Conservation (phyloP, 1,140 invertebrate species). For the Magallana angulata region DNA sequence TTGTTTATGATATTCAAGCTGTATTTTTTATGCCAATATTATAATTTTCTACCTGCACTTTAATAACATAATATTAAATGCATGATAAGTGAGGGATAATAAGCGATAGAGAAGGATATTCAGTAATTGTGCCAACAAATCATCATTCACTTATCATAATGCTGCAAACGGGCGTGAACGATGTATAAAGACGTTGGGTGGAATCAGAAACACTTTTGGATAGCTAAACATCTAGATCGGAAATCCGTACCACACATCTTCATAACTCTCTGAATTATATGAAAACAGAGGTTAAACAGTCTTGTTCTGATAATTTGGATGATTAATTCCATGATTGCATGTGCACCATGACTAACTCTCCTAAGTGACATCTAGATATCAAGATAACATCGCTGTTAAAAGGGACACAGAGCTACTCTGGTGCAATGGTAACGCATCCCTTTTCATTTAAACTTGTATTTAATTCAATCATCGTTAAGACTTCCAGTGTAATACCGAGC, state of each 20-base stretch:
- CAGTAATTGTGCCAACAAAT: too few relatives aligned
- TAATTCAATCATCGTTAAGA: conserved; percentile 16
- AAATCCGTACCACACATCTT: neutral
- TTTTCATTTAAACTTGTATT: neutral
- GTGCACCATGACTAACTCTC: neutral
- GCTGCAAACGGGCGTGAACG: too few relatives aligned
- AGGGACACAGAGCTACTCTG: neutral
- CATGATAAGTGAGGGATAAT: too few relatives aligned
- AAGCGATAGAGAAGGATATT: too few relatives aligned
- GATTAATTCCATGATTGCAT: conserved; percentile 34
- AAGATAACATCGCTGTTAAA: conserved; percentile 5
- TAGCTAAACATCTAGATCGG: neutral
- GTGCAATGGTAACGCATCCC: conserved; percentile 16
- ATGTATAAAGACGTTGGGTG: too few relatives aligned
- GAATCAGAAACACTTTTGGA: too few relatives aligned
- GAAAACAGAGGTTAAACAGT: neutral
- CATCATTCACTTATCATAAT: too few relatives aligned
- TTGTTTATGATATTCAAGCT: too few relatives aligned
- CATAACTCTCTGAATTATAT: neutral
- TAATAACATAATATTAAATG: too few relatives aligned
- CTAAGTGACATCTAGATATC: neutral
- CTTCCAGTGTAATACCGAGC: neutral
- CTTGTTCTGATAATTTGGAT: neutral
- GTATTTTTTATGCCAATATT: too few relatives aligned
- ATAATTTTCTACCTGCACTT: too few relatives aligned